Conservation (phyloP, 2,888 invertebrate species). For the Cataglyphis livida region DNA sequence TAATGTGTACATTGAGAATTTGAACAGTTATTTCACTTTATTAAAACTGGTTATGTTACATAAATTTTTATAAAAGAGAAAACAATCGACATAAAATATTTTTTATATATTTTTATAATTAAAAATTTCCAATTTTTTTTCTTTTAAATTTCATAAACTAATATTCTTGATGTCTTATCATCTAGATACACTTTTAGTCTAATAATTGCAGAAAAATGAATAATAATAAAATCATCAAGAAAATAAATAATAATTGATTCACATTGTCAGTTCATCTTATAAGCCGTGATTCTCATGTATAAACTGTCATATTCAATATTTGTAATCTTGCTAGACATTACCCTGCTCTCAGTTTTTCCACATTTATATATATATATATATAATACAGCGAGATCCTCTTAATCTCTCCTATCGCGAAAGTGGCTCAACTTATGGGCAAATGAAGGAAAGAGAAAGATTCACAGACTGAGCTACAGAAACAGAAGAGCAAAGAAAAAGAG, state of each 20-base stretch:
- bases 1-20: neutral
- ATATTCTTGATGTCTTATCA: neutral
- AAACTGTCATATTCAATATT: neutral
- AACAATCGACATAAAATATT: neutral
- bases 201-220: neutral
- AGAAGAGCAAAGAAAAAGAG: conserved; percentile 2
- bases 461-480: neutral
- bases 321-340: neutral
- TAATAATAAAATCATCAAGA: neutral
- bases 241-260: neutral
- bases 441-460: conserved; percentile 30
- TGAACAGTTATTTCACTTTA: neutral
- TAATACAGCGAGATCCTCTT: neutral
- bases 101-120: neutral
- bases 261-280: neutral
- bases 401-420: conserved; percentile 49
- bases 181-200: neutral
- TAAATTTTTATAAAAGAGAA: neutral
- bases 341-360: neutral
- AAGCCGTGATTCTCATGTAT: no score
- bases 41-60: neutral
- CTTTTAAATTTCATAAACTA: neutral
- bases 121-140: neutral
- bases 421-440: conserved; percentile 39
- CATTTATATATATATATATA: neutral